Base-by-base conservation (phyloP, 2,797 vertebrate species). In the Pipistrellus kuhlii region DNA sequence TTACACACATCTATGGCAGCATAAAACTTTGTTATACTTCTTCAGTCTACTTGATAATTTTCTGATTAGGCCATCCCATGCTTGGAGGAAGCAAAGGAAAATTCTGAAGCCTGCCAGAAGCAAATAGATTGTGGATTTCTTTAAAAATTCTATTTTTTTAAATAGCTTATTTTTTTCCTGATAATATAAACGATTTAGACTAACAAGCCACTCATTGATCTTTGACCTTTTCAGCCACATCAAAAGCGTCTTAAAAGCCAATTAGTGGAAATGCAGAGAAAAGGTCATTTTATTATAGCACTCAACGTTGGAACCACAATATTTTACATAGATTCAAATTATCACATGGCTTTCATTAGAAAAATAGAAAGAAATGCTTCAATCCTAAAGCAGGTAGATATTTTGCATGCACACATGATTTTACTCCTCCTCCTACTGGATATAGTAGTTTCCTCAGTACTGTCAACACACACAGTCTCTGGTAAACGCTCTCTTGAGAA, bases 11-110 rank as follows among this genome's bases (percentile, higher is more conserved):
- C 98, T 98, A 98, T 94, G 93, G 93, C 86, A 97, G 95, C 96
- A 96, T 81, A 97, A 97, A 98, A 98, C 97, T 98, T 97, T 97
- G 98, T 98, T 98, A 94, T 97, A 97, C 97, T 98, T 98, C 97
- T 97, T 97, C 96, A 97, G 96, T 97, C 98, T 98, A 97, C 96
- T 98, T 98, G 97, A 98, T 98, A 98, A 98, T 98, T 98, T 97
- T 97, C 96, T 97, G 97, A 98, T 98, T 98, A 98, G 97, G 97
- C 97, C 93, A 95, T 96, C 94, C 97, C 95, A 96, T 97, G 96
- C 94, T 97, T 96, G 77, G 78, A 97, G 97, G 96, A 97, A 97
- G 97, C 96, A 97, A 97, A 94, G 94, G 96, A 98, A 97, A 97
- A 97, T 84, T 97, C 94, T 94, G 96, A 77, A 86, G 88, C 93